Evolutionary conservation across 2,113 vertebrate species (phyloP).

Genomic region (Dipodomys ordii): DNA sequence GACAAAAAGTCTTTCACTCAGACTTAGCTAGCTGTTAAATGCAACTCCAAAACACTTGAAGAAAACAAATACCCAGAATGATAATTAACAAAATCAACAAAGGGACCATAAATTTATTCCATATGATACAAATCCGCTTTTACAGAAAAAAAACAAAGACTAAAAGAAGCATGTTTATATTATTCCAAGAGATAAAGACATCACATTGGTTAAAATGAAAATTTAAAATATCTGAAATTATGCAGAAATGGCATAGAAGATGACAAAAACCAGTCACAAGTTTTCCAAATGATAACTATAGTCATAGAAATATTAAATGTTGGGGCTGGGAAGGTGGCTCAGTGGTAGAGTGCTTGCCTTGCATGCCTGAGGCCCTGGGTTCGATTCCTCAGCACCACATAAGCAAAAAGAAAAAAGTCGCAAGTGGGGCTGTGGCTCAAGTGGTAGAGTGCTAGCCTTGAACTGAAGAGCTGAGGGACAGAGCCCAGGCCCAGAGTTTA

Average conservation of each 20-base stretch:
- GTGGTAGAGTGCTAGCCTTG: too few relatives aligned
- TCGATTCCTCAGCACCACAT: too few relatives aligned
- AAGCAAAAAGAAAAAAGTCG: too few relatives aligned
- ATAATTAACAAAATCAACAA: not conserved
- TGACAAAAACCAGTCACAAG: not conserved
- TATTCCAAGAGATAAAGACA: not conserved
- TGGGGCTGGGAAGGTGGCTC: too few relatives aligned
- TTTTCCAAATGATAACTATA: not conserved
- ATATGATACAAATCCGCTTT: not conserved
- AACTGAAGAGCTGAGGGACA: too few relatives aligned
- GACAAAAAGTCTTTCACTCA: not conserved
- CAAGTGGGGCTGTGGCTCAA: too few relatives aligned
- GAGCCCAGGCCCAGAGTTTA: too few relatives aligned
- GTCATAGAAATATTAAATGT: not conserved
- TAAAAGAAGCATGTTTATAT: not conserved
- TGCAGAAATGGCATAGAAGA: not conserved
- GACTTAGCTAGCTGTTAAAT: not conserved
- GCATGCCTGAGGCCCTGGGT: too few relatives aligned
- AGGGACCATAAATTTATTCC: not conserved
- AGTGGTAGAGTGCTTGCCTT: too few relatives aligned
- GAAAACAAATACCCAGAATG: not conserved
- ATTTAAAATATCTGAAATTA: not conserved
- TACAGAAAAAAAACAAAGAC: not conserved
- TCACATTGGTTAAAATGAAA: not conserved
- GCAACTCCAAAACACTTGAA: not conserved